Conservation (phyloP, 1,140 invertebrate genomes). For the Bactericera cockerelli region DNA sequence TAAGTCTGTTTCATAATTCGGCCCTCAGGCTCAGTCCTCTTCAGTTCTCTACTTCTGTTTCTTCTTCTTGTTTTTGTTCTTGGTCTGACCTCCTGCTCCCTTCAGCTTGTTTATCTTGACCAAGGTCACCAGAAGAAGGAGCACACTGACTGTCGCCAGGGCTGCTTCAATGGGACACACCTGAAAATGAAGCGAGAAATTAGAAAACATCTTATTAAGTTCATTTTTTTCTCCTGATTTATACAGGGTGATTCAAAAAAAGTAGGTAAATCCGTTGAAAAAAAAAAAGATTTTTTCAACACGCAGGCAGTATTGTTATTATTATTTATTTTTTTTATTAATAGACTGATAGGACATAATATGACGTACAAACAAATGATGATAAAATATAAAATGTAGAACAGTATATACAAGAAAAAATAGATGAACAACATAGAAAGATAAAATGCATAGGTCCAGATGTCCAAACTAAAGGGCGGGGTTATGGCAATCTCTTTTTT, state of each 20-base stretch:
- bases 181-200: neutral
- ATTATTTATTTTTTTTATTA: neutral
- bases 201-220: neutral
- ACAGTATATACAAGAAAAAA: no score
- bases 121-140: neutral
- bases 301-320: neutral
- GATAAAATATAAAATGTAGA: no score
- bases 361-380: no score
- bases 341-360: neutral
- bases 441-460: no score
- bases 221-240: no score
- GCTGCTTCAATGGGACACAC: neutral
- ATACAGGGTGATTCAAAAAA: no score
- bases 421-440: no score
- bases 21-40: no score
- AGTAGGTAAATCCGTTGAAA: neutral
- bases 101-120: neutral
- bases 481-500: no score
- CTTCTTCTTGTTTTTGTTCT: constrained; percentile 7
- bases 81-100: neutral
- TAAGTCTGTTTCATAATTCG: no score
- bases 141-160: neutral
- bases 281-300: neutral
- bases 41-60: constrained; percentile 8
- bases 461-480: no score